Evolutionary conservation across 2,797 vertebrate genomes (phyloP), one percentile per base, ranked within the genome.

Genomic region (Mareca penelope): DNA sequence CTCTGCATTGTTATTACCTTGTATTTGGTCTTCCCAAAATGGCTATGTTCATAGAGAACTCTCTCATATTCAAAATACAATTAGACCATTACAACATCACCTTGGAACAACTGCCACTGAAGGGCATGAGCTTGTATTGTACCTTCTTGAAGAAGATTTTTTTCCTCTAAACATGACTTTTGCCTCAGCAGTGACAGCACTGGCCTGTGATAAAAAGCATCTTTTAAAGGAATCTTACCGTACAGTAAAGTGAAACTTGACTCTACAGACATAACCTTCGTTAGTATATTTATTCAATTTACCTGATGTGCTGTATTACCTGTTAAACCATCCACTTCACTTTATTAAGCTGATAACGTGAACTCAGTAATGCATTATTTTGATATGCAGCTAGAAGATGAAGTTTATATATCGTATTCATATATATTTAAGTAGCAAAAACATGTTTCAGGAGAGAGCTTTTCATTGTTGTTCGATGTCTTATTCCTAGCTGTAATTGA

Each of bases 261-360:
- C 72, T 86, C 79, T 90, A 69, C 13, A 40, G 79, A 85, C 60
- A 70, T 65, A 53, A 64, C 56, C 40, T 86, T 91, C 78, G 93
- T 93, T 93, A 97, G 85, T 70, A 67, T 67, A 96, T 80, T 81
- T 94, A 70, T 71, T 83, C 80, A 44, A 88, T 75, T 93, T 93
- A 92, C 78, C 48, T 88, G 77, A 72, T 33, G 50, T 72, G 55
- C 44, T 70, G 12, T 42, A 91, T 80, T 95, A 91, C 68, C 89
- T 78, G 94, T 92, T 88, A 96, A 93, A 85, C 28, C 53, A 91
- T 60, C 33, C 70, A 90, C 64, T 93, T 96, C 59, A 91, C 80
- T 89, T 96, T 67, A 86, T 78, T 83, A 95, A 91, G 28, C n/a
- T 77, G 53, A 81, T 88, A 94, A 71, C 92, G 86, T 76, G 44